These are phyloP conservation scores for Dermochelys coriacea DNA, from an alignment of 2,797 vertebrate genomes.

Conservation along the genomic window DNA sequence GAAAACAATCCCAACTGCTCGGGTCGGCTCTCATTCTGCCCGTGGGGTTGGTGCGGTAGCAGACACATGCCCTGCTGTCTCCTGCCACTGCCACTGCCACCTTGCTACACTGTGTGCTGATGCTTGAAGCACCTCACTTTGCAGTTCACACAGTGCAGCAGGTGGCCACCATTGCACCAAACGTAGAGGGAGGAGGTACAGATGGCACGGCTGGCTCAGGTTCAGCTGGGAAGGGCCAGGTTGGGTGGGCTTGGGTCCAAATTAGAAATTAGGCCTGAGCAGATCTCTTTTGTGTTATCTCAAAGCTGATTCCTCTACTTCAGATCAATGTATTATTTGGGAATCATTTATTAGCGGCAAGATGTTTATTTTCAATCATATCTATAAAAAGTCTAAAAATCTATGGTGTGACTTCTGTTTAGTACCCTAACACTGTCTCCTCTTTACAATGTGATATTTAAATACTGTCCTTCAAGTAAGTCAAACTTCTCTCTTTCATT, in stretches of 20 bases:
- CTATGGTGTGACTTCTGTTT: not conserved
- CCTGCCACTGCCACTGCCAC: no score
- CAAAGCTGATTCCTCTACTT: not conserved
- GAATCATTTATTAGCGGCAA: not conserved
- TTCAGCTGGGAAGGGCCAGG: not conserved
- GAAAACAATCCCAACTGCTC: no score
- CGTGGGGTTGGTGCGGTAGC: no score
- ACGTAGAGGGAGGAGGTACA: not conserved
- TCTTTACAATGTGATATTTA: not conserved
- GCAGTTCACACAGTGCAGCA: no score
- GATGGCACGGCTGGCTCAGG: no score
- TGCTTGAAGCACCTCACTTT: no score
- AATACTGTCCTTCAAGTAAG: not conserved
- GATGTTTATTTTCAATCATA: fast-evolving
- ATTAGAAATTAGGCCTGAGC: not conserved
- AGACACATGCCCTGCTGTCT: no score
- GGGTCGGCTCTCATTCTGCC: no score
- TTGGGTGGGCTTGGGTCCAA: not conserved
- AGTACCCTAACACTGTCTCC: not conserved
- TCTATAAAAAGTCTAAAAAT: not conserved
- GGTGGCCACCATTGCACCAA: not conserved
- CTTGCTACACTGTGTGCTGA: no score
- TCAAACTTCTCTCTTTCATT: not conserved
- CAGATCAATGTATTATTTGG: not conserved
- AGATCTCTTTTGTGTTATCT: not conserved